phyloP scores from a whole-genome alignment of 1,140 invertebrate genomes.

The Drosophila yakuba region DNA sequence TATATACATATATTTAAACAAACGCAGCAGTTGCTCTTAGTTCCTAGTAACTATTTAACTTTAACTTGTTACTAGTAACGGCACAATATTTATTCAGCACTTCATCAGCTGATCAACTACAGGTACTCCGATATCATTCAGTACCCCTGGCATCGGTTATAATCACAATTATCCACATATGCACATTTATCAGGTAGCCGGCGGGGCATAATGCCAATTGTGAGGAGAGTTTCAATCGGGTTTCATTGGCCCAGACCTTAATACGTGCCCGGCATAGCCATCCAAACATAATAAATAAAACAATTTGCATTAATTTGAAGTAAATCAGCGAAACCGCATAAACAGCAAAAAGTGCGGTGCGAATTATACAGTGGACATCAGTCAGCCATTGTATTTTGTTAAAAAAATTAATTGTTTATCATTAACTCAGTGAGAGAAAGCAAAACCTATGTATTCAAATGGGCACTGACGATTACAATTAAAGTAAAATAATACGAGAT shows the following conservation, averaged over 20 bases:
- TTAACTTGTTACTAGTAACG: not conserved
- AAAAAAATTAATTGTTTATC: not conserved
- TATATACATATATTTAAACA: not conserved
- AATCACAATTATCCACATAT: not conserved
- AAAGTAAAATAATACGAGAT: not conserved
- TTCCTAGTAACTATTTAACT: too few relatives aligned
- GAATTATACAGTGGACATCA: constrained; percentile 44
- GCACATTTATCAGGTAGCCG: constrained; percentile 3
- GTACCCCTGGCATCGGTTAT: not conserved
- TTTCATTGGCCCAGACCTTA: constrained; percentile 81
- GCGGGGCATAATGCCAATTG: constrained; percentile 19
- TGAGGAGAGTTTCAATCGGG: constrained; percentile 41
- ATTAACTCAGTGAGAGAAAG: not conserved
- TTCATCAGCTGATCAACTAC: constrained; percentile 1
- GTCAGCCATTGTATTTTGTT: not conserved
- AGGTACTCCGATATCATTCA: not conserved
- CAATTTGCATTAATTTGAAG: constrained; percentile 64
- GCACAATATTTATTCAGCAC: not conserved
- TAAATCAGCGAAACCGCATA: constrained; percentile 24
- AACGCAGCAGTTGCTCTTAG: not conserved
- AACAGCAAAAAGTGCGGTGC: constrained; percentile 26
- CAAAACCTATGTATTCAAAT: too few relatives aligned
- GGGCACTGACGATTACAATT: not conserved
- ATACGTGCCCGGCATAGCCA: constrained; percentile 67
- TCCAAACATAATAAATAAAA: constrained; percentile 36